Conservation (phyloP, 2,797 vertebrate genomes). For the Helicolenus hilgendorfi region DNA sequence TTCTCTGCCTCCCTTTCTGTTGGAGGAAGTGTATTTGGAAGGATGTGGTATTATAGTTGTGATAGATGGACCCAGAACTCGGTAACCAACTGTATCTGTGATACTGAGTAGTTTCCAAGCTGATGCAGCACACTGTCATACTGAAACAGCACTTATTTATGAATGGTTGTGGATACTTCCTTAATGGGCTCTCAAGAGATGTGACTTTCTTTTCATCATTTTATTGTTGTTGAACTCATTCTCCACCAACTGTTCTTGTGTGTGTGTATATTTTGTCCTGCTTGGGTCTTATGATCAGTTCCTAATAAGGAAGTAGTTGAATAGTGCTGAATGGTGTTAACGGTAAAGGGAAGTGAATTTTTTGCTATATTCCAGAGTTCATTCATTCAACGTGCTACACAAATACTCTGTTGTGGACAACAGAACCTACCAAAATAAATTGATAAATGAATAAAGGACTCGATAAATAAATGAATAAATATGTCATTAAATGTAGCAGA, state of each 20-base stretch:
- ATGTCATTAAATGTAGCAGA: no score
- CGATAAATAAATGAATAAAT: no score
- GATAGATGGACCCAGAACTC: conserved; percentile 4
- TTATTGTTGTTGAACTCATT: not conserved
- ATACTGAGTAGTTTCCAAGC: conserved; percentile 30
- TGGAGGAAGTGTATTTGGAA: conserved; percentile 30
- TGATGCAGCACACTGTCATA: conserved; percentile 10
- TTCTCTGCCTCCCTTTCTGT: conserved; percentile 8
- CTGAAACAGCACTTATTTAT: not conserved
- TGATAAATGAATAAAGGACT: no score
- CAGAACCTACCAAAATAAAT: no score
- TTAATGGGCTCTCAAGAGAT: not conserved
- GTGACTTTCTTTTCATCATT: not conserved
- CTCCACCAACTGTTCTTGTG: not conserved
- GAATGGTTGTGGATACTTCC: not conserved
- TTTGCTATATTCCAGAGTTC: conserved; percentile 8
- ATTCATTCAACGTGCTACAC: conserved; percentile 31
- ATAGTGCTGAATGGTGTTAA: conserved; percentile 52
- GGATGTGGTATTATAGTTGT: conserved; percentile 68
- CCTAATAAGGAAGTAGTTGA: conserved; percentile 16
- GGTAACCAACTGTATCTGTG: not conserved
- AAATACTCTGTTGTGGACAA: no score
- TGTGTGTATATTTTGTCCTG: not conserved
- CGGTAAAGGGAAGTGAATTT: conserved; percentile 46
- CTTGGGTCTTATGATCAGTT: conserved; percentile 37